Percentiles rank a stretch among this genome's conserved stretches.
Conservation (phyloP, 1,140 invertebrate species). For the Atta texana region DNA sequence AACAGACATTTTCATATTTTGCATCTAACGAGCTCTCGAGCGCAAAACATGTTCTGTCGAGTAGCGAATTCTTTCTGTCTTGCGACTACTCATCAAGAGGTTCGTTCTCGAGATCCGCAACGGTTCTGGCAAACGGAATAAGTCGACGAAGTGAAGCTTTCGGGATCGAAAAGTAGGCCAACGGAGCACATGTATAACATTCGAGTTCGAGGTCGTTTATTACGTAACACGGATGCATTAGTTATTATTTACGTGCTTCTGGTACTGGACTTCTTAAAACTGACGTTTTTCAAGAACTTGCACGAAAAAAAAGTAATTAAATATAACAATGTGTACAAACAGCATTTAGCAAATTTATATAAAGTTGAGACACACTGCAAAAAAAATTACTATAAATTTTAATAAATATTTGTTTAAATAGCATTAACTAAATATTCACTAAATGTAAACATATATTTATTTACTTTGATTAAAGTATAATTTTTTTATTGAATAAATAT, state of each 20-base stretch:
- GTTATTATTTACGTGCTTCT: slow-evolving; percentile 70
- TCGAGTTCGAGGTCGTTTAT: slow-evolving; percentile 70
- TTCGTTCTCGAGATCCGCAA: neutral
- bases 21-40: neutral
- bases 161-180: slow-evolving; percentile 72
- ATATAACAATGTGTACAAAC: too few species aligned
- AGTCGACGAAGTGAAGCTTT: slow-evolving; percentile 66
- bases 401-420: too few species aligned
- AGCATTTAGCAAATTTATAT: too few species aligned
- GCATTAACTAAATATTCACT: too few species aligned
- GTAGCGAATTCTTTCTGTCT: neutral
- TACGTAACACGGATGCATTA: slow-evolving; percentile 71
- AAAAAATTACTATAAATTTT: too few species aligned
- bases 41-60: neutral
- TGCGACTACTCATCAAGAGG: neutral
- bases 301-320: too few species aligned
- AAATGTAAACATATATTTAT: too few species aligned
- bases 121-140: slow-evolving; percentile 43
- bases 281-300: neutral
- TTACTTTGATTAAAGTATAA: too few species aligned
- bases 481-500: too few species aligned
- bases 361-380: too few species aligned
- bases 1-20: neutral
- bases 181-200: slow-evolving; percentile 59
- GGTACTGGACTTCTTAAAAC: slow-evolving; percentile 57